Evolutionary conservation across 1,140 invertebrate species (phyloP), one percentile per base, ranked within the genome.

Genomic region (Drosophila watanabei): DNA sequence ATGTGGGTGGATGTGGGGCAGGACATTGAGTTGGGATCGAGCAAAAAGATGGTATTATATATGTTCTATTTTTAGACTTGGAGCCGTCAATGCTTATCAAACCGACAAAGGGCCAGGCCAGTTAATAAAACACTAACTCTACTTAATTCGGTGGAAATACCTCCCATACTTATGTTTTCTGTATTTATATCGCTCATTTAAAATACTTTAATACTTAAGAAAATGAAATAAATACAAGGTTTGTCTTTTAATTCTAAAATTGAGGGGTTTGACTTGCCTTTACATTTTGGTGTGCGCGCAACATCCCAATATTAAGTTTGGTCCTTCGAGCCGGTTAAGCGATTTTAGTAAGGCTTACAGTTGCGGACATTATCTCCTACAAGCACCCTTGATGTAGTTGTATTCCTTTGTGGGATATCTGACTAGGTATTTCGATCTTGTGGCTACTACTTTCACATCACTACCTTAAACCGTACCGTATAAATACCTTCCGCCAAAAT

Each of bases 1-100:
- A 68, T 51, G 46, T 72, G 45, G 70, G 54, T 43, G 49, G 33
- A 56, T 46, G 14, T 71, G 16, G 18, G 58, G 39, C 30, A 35
- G 30, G 63, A 61, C 30, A 45, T 65, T 43, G 30, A n/a, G 63
- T 16, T 18, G 20, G 28, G 28, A 49, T 28, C 13, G 0, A 32
- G 24, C 8, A 3, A n/a, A 28, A 28, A 5, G 20, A 9, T 28
- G 9, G n/a, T 9, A 43, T 43, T 4, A 49, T 48, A 28, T 28
- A 16, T 49, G 14, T 9, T 28, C 8, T 16, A 28, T 49, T 9
- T 28, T 49, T 28, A 49, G 14, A 52, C 6, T 13, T 5, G 2
- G 6, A 37, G 20, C n/a, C 14, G 4, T 24, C 8, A 18, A 13
- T 18, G 16, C 0, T 16, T 56, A 9, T 37, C 9, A n/a, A 39